Base-by-base conservation (phyloP, 92 coral and sea anemone genomes). In the Virgularia gustaviana region DNA sequence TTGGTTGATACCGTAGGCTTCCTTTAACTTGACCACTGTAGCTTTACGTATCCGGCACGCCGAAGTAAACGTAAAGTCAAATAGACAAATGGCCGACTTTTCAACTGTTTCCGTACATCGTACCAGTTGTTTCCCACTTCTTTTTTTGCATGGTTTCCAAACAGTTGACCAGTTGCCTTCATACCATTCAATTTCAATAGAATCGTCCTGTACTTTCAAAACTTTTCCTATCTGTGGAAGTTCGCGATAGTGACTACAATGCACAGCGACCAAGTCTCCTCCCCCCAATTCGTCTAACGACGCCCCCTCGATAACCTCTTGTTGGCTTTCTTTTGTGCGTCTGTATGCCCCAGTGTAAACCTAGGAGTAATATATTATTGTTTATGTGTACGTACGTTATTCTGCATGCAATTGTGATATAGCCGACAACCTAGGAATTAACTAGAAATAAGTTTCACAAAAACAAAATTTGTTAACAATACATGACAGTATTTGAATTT, bases 331-430 rank as follows among this genome's bases (percentile, higher is more conserved):
- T 57, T 71, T 71, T 0, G 55, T 71, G 7, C 78, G 55, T 49
- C 77, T 27, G 73, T 78, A 78, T 7, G 60, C 59, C 18, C 83
- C 83, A 0, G 83, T 68, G 3, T 78, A 78, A 12, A 70, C 82
- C 82, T 78, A 1, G 9, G n/a, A n/a, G n/a, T n/a, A n/a, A n/a
- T n/a, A n/a, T n/a, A n/a, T n/a, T n/a, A n/a, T n/a, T n/a, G n/a
- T n/a, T n/a, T n/a, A n/a, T n/a, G n/a, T n/a, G n/a, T n/a, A n/a
- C n/a, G n/a, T n/a, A n/a, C n/a, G n/a, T n/a, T n/a, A n/a, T n/a
- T n/a, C n/a, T n/a, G n/a, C n/a, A n/a, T n/a, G n/a, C n/a, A n/a
- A n/a, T n/a, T n/a, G n/a, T n/a, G n/a, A n/a, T n/a, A n/a, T n/a
- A n/a, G n/a, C n/a, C n/a, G n/a, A n/a, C n/a, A n/a, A n/a, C n/a